Conservation (phyloP, 2,797 vertebrate genomes). For the Sylvia borin region DNA sequence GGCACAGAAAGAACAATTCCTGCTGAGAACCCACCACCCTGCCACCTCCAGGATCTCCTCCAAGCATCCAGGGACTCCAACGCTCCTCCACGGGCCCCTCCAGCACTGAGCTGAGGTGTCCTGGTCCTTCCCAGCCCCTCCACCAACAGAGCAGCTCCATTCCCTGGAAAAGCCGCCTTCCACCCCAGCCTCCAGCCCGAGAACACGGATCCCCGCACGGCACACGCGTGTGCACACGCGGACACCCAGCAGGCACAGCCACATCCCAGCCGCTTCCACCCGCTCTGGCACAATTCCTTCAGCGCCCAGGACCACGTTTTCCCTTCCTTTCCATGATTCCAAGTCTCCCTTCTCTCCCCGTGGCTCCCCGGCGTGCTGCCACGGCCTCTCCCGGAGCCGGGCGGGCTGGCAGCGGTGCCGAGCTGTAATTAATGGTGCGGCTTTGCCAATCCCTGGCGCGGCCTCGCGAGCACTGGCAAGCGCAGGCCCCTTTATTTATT, state of each 20-base stretch:
- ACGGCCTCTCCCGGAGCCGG: constrained; percentile 11
- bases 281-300: rapidly evolving
- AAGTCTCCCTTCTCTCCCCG: neutral
- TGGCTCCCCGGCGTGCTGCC: constrained; percentile 11
- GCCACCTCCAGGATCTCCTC: neutral
- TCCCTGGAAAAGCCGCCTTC: too few relatives aligned
- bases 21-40: rapidly evolving
- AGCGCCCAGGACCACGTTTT: rapidly evolving
- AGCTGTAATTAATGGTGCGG: constrained; percentile 50
- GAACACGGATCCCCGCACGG: rapidly evolving
- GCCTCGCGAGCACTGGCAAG: constrained; percentile 42
- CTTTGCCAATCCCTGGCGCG: constrained; percentile 38
- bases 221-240: neutral
- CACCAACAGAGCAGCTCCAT: neutral
- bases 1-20: neutral
- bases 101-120: neutral
- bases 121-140: neutral
- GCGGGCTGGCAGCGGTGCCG: constrained; percentile 29
- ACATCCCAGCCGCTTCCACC: rapidly evolving
- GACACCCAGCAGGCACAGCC: rapidly evolving
- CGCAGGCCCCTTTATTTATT: constrained; percentile 58
- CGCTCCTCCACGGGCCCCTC: neutral
- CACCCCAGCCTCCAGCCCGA: neutral
- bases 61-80: neutral
- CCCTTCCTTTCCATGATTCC: neutral